Evolutionary conservation across 2,113 vertebrate species (phyloP).

Genomic region (Nipponia nippon): DNA sequence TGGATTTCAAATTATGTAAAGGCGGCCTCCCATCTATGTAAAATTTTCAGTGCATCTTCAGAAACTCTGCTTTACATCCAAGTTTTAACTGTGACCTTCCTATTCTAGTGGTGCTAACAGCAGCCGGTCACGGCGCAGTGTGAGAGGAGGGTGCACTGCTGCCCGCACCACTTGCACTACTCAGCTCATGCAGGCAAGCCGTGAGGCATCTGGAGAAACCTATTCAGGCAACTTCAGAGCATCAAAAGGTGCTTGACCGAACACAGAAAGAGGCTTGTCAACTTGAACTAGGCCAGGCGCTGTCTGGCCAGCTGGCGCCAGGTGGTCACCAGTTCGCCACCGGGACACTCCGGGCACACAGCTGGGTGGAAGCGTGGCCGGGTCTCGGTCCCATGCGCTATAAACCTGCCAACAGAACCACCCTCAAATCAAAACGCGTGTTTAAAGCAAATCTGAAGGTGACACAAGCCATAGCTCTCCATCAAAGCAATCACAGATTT

Average conservation of each 20-base stretch:
- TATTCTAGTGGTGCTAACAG: background rate
- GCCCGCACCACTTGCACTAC: background rate
- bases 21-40: background rate
- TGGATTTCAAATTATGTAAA: conserved; percentile 44
- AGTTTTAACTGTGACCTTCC: conserved; percentile 31
- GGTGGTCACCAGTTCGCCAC: background rate
- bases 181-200: background rate
- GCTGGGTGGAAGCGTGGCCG: rapidly evolving
- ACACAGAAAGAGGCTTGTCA: background rate
- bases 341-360: background rate
- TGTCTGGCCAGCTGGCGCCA: background rate
- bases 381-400: rapidly evolving
- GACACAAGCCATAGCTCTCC: background rate
- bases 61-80: background rate
- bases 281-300: rapidly evolving
- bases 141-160: background rate
- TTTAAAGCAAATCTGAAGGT: background rate
- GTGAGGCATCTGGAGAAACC: background rate
- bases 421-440: background rate
- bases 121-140: rapidly evolving
- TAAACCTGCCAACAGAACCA: background rate
- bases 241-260: background rate
- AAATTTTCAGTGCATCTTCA: conserved; percentile 34
- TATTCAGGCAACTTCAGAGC: background rate
- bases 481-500: background rate